Evolutionary conservation across 2,113 vertebrate species (phyloP).

Genomic region (Oenanthe oenanthe): DNA sequence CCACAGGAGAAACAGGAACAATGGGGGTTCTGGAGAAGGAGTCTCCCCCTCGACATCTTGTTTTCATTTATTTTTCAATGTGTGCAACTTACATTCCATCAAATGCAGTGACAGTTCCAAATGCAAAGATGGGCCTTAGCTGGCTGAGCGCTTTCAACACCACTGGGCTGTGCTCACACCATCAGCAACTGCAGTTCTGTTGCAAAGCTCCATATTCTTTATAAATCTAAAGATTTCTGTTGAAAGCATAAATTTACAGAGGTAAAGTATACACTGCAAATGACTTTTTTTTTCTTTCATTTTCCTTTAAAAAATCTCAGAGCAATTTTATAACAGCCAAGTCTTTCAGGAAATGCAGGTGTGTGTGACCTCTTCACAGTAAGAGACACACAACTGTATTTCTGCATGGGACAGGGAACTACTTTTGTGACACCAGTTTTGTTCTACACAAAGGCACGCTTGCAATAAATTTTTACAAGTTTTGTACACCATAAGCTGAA

Average conservation of each 20-base stretch:
- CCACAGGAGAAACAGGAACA: background rate
- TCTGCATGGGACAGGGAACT: conserved; percentile 53
- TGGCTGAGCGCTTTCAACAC: background rate
- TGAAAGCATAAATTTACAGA: background rate
- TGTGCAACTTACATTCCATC: conserved; percentile 22
- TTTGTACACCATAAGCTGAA: conserved; percentile 65
- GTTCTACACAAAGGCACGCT: conserved; percentile 60
- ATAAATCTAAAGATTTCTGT: background rate
- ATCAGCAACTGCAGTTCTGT: background rate
- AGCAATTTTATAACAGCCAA: conserved; percentile 52
- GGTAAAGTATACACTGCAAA: background rate
- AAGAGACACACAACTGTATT: conserved; percentile 33
- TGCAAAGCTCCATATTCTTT: background rate
- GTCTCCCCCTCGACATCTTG: background rate
- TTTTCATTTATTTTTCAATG: background rate
- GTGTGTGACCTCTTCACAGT: background rate
- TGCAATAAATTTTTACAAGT: conserved; percentile 72
- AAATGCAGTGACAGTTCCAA: background rate
- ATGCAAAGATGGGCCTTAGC: background rate
- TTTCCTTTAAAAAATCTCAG: background rate
- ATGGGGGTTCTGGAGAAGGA: background rate
- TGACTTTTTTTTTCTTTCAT: background rate
- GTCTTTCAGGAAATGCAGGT: conserved; percentile 36
- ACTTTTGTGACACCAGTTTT: conserved; percentile 58
- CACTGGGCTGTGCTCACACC: background rate